A percentile compares a stretch with the other conserved stretches of the same genome.
phyloP scores from a whole-genome alignment of 2,888 invertebrate species.

The Acanthacorydalis orientalis region DNA sequence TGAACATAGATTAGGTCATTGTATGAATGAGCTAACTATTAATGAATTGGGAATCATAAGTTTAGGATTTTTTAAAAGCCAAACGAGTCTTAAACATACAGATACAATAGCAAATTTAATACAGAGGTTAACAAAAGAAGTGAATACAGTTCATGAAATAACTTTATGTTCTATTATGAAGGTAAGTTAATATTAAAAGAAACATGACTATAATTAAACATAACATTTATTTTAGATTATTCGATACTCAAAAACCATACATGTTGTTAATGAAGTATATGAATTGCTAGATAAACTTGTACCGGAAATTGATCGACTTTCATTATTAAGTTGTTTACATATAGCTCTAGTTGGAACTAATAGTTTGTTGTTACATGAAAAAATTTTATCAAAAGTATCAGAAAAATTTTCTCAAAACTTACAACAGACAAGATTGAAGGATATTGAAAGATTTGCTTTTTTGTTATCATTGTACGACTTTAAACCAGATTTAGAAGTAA shows the following conservation, averaged over 20 bases:
- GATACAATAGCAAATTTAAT: slow-evolving; percentile 27
- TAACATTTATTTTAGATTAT: slow-evolving; percentile 22
- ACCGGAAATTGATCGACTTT: slow-evolving; percentile 38
- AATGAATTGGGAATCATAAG: slow-evolving; percentile 54
- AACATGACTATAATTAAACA: background rate
- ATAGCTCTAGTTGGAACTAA: slow-evolving; percentile 43
- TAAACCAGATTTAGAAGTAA: slow-evolving; percentile 28
- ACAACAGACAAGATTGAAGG: slow-evolving; percentile 42
- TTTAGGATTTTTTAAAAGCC: slow-evolving; percentile 64
- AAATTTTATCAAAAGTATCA: slow-evolving; percentile 30
- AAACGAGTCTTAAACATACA: slow-evolving; percentile 38
- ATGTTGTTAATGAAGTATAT: slow-evolving; percentile 28
- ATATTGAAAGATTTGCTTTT: slow-evolving; percentile 52
- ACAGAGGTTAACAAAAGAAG: slow-evolving; percentile 29
- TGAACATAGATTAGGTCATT: slow-evolving; percentile 35
- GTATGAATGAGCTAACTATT: slow-evolving; percentile 35
- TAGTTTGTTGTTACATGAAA: slow-evolving; percentile 28
- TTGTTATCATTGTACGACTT: slow-evolving; percentile 43
- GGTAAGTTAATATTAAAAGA: slow-evolving; percentile 14
- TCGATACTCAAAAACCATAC: slow-evolving; percentile 35
- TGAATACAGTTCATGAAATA: slow-evolving; percentile 41
- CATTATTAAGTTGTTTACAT: slow-evolving; percentile 45
- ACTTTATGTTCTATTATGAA: slow-evolving; percentile 48
- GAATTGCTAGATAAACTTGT: slow-evolving; percentile 34
- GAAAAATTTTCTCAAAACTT: slow-evolving; percentile 32